phyloP scores from a whole-genome alignment of 2,888 invertebrate species.

The Eueremaeus valkanovi region DNA sequence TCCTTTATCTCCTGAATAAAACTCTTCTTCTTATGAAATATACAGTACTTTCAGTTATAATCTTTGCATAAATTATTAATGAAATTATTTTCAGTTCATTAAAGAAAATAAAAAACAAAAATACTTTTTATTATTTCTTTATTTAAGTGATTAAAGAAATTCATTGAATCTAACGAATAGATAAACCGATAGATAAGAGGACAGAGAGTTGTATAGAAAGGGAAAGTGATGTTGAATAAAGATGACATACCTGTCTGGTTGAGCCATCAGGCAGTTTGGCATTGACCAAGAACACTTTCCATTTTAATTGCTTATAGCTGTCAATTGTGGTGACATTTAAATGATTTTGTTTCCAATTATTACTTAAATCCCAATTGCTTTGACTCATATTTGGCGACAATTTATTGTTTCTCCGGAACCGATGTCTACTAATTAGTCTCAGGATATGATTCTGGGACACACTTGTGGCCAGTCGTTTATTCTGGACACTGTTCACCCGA shows the following conservation, averaged over 20 bases:
- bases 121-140: no score
- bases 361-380: conserved; percentile 20
- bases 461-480: neutral
- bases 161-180: no score
- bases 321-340: neutral
- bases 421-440: neutral
- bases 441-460: neutral
- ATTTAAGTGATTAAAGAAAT: no score
- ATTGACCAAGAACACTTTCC: conserved; percentile 58
- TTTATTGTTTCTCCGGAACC: neutral
- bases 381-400: neutral
- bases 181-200: neutral
- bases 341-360: neutral
- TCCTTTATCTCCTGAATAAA: no score
- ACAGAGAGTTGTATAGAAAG: neutral
- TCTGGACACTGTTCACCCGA: neutral
- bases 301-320: conserved; percentile 41
- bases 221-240: neutral
- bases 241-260: conserved; percentile 60
- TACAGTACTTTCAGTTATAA: no score
- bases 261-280: conserved; percentile 64
- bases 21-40: no score
- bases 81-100: no score
- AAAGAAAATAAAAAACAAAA: no score
- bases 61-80: no score